Conservation (phyloP, 2,113 vertebrate species). For the Psettodes erumei region DNA sequence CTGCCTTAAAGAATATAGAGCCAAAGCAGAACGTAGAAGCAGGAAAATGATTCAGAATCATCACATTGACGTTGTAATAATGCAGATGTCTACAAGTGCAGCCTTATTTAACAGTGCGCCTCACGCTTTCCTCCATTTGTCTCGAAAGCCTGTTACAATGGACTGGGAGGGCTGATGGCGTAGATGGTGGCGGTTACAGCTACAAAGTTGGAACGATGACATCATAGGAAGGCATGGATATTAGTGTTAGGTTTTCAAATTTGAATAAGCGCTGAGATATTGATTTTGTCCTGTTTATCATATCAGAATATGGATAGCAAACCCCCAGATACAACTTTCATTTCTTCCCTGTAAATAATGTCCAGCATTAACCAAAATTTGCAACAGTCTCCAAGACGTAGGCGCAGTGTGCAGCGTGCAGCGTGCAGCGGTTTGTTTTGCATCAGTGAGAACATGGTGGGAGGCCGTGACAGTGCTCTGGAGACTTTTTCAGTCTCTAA, state of each 20-base stretch:
- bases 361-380: too few relatives aligned
- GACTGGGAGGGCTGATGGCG: too few relatives aligned
- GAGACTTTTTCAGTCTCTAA: too few relatives aligned
- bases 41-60: slow-evolving; percentile 3
- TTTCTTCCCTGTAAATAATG: too few relatives aligned
- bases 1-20: neutral
- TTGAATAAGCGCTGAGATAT: neutral
- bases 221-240: neutral
- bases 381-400: too few relatives aligned
- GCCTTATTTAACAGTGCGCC: neutral
- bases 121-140: neutral
- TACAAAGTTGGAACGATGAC: neutral
- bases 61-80: neutral
- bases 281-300: neutral
- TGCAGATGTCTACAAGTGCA: neutral
- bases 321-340: neutral
- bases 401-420: too few relatives aligned
- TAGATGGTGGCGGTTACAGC: too few relatives aligned
- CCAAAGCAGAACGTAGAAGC: neutral
- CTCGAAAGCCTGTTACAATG: too few relatives aligned
- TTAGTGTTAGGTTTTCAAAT: neutral
- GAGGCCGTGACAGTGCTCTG: too few relatives aligned
- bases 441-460: too few relatives aligned
- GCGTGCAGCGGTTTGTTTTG: too few relatives aligned
- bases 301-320: neutral